Percentiles rank a stretch among this genome's conserved stretches.
These are phyloP conservation scores for Epizoanthus ramosus DNA, from an alignment of 92 coral and sea anemone species.

Conservation along the genomic window DNA sequence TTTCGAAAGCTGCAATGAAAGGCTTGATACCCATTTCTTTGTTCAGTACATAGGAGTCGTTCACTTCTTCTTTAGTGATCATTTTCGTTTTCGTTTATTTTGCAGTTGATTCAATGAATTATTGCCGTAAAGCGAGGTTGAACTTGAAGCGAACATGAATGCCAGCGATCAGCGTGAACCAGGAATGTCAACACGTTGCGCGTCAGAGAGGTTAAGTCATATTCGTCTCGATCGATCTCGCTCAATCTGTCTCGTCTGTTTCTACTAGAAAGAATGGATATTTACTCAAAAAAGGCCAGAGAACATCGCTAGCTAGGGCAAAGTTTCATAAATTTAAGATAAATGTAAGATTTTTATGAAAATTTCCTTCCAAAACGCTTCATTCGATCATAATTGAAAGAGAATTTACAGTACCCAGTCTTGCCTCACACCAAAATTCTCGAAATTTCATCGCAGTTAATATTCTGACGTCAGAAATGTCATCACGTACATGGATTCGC, in stretches of 20 bases:
- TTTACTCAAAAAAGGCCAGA: background rate
- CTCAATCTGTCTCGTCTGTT: background rate
- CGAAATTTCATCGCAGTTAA: background rate
- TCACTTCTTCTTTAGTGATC: background rate
- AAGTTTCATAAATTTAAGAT: background rate
- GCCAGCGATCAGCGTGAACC: no score
- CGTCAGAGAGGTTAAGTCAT: background rate
- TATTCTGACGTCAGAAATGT: background rate
- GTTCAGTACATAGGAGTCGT: background rate
- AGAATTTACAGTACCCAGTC: background rate
- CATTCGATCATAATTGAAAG: background rate
- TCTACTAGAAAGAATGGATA: background rate
- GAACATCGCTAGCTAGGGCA: background rate
- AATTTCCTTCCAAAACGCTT: background rate
- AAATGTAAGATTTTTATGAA: background rate
- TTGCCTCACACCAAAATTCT: slow-evolving; percentile 2
- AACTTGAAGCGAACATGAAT: no score
- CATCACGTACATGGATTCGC: background rate
- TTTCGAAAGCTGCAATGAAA: background rate
- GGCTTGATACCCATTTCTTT: background rate
- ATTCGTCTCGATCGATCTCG: background rate
- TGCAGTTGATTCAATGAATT: no score
- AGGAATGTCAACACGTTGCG: background rate
- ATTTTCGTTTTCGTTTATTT: background rate
- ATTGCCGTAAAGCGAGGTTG: no score